Conservation (phyloP, 2,797 vertebrate species). For the Esox masquinongy region DNA sequence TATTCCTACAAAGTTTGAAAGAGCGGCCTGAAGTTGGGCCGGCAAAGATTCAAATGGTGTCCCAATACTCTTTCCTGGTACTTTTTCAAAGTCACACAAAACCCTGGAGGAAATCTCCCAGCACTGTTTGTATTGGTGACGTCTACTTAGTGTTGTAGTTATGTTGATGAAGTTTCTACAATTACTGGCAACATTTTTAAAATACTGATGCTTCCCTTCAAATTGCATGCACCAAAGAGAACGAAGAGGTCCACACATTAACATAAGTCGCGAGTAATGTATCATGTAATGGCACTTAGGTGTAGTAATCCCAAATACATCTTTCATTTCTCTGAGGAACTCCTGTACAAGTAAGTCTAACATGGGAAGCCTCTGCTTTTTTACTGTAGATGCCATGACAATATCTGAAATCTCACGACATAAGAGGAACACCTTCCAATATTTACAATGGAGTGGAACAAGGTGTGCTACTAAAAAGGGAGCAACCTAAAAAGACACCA, state of each 20-base stretch:
- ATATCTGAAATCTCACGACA: conserved; percentile 21
- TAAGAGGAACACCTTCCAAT: no score
- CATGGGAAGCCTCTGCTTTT: not conserved
- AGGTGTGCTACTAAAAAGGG: conserved; percentile 18
- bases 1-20: not conserved
- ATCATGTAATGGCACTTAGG: conserved; percentile 31
- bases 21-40: not conserved
- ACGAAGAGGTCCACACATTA: conserved; percentile 24
- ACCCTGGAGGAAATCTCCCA: conserved; percentile 30
- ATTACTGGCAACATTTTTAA: conserved; percentile 4
- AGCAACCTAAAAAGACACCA: conserved; percentile 21
- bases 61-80: conserved; percentile 13
- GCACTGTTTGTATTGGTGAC: conserved; percentile 30
- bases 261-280: conserved; percentile 20
- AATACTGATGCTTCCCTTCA: conserved; percentile 24
- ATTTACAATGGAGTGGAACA: conserved; percentile 12
- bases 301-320: conserved; percentile 27
- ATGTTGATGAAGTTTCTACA: conserved; percentile 25
- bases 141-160: conserved; percentile 15
- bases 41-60: conserved; percentile 17
- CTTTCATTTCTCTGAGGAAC: conserved; percentile 16
- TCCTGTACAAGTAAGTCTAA: conserved; percentile 18
- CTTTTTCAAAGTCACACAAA: conserved; percentile 37
- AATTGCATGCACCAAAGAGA: no score
- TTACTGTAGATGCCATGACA: conserved; percentile 19